These are phyloP conservation scores for Archips xylosteana DNA, from an alignment of 2,888 invertebrate genomes.

Conservation along the genomic window DNA sequence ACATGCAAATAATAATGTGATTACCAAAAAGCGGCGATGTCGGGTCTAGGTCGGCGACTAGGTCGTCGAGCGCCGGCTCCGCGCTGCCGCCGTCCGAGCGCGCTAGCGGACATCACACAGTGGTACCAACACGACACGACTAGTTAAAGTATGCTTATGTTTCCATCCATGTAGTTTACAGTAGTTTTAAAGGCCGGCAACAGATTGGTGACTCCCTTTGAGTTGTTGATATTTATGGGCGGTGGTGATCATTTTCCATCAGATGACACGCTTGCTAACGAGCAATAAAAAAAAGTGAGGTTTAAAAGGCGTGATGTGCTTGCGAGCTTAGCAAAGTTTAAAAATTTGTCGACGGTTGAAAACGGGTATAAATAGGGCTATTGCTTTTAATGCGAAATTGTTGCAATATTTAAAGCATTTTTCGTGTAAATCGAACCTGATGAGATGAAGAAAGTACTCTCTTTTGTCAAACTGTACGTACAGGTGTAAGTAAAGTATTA, in stretches of 20 bases:
- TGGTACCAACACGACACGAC: conserved; percentile 42
- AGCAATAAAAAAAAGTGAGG: no score
- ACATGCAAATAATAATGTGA: conserved; percentile 60
- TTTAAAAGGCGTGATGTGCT: no score
- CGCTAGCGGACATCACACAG: conserved; percentile 61
- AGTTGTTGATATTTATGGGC: no score
- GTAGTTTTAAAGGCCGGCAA: no score
- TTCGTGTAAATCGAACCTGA: not conserved
- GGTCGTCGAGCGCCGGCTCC: conserved; percentile 75
- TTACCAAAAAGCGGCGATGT: conserved; percentile 83
- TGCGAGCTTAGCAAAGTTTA: not conserved
- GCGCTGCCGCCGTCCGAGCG: conserved; percentile 79
- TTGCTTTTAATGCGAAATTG: no score
- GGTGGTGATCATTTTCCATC: no score
- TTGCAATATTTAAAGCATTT: not conserved
- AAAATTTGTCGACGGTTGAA: not conserved
- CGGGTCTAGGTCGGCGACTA: conserved; percentile 80
- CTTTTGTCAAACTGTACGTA: no score
- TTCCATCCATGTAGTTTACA: conserved; percentile 8
- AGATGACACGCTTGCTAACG: no score
- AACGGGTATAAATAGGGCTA: no score
- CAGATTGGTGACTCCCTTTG: no score
- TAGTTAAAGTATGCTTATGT: conserved; percentile 41
- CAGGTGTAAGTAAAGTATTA: not conserved
- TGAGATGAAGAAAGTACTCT: no score